Evolutionary conservation across 2,888 invertebrate species (phyloP), one percentile per base, ranked within the genome.

Genomic region (Drosophila siamana): DNA sequence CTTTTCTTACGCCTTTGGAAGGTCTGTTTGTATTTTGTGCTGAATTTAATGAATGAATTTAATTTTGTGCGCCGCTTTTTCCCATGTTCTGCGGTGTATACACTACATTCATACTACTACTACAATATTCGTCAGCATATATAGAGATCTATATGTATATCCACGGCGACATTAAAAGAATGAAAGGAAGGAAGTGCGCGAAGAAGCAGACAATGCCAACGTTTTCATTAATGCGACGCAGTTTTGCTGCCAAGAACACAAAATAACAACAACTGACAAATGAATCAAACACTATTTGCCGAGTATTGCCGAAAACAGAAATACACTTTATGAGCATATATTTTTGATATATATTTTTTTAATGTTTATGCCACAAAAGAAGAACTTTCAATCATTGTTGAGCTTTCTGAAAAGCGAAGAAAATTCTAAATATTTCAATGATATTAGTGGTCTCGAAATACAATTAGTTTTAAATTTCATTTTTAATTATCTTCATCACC

Each of bases 1-100:
- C 22, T 26, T 72, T 72, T 57, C 54, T 54, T 56, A 69, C 64
- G 61, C 57, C 64, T 55, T 59, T 74, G 69, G 48, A 54, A 48
- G 41, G 60, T 67, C 52, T 63, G 16, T 28, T 64, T 64, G 11
- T 33, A 13, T 51, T 79, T 69, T 40, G 57, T 54, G 56, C 50
- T 72, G 78, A 73, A 88, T 86, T 86, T 86, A 83, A 89, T 86
- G 85, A 86, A 86, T 86, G 85, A 86, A 86, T 89, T 89, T 70
- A 71, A 85, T 86, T 88, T 77, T 66, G 71, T 74, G 67, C 68
- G 80, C n/a, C n/a, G 33, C 66, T 48, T 73, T 69, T 83, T 73
- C 70, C 63, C 54, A 57, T 67, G 52, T 59, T 63, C 50, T 74
- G 69, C 69, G 61, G 51, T 61, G 64, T n/a, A n/a, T 41, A 13